These are phyloP conservation scores for Oligia latruncula DNA, from an alignment of 2,888 invertebrate genomes.

Conservation along the genomic window DNA sequence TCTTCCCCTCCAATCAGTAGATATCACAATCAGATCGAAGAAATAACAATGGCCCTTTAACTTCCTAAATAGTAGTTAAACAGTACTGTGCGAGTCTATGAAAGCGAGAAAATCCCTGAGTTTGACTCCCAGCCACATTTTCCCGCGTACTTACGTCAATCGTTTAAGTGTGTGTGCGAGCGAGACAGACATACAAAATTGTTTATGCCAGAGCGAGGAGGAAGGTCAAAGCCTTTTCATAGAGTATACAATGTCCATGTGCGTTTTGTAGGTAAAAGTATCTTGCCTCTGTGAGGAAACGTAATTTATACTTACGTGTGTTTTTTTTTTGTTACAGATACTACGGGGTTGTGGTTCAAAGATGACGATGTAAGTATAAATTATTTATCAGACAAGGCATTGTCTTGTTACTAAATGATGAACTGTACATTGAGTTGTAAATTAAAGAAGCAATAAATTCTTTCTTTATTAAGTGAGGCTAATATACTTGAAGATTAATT, in stretches of 20 bases:
- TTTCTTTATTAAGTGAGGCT: too few species aligned
- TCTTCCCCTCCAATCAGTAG: conserved; percentile 1
- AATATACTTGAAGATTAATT: not conserved
- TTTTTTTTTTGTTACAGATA: conserved; percentile 43
- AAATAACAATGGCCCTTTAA: conserved; percentile 18
- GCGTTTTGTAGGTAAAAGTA: conserved; percentile 35
- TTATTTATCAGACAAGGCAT: not conserved
- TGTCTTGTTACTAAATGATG: conserved; percentile 20
- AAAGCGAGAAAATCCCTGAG: conserved; percentile 73
- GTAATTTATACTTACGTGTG: not conserved
- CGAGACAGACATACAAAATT: conserved; percentile 65
- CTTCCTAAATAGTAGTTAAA: conserved; percentile 53
- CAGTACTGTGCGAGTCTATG: conserved; percentile 59
- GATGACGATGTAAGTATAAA: conserved; percentile 48
- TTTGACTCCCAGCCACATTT: conserved; percentile 73
- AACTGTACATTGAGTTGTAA: conserved; percentile 14
- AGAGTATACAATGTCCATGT: conserved; percentile 67
- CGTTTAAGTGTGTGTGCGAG: conserved; percentile 73
- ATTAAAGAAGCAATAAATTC: not conserved
- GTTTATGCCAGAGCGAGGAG: conserved; percentile 72
- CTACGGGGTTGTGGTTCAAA: conserved; percentile 11
- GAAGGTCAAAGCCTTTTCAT: conserved; percentile 74
- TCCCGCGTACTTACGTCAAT: conserved; percentile 78
- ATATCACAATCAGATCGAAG: conserved; percentile 10
- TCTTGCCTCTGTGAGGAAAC: conserved; percentile 52